Base-by-base conservation (phyloP, 1,140 invertebrate species). In the Drosophila fuyamai region DNA sequence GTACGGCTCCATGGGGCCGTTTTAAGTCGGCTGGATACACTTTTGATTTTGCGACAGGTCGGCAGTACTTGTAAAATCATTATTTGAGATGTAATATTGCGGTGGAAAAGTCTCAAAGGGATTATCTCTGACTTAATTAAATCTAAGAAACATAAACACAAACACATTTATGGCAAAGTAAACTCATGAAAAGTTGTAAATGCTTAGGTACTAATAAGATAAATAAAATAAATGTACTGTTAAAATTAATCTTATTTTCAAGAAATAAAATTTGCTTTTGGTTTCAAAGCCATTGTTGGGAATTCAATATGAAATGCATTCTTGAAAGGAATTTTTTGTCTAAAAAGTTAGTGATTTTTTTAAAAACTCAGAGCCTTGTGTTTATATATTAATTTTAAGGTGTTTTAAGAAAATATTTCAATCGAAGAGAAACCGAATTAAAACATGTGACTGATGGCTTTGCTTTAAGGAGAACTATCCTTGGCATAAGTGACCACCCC, bases 21-120 rank as follows among this genome's bases (percentile, higher is more conserved):
- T 71, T 54, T 38, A 43, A 40, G 50, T 68, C 51, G 18, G n/a
- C 0, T 10, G 35, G 35, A 13, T 61, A 27, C 51, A 13, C 41
- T 67, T 59, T 48, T 67, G 56, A 79, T 74, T 79, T 74, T 18
- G 9, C 62, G 32, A 66, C 27, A 58, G 27, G 43, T 55, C 29
- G 56, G 18, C 40, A 46, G 23, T 27, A 70, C 16, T 36, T 29
- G 59, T 60, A 16, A 44, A 36, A 4, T 35, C 10, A 36, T 60
- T 43, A 60, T 43, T 62, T 43, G 12, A 23, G 38, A 23, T 23
- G 23, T 23, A 23, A 23, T 23, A 23, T 35, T 63, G n/a, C 2
- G 7, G 27, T 18, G 7, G n/a, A 57, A 29, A 14, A n/a, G 3
- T 5, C 10, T 14, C 47, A 29, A n/a, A 10, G n/a, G 29, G 29